Conservation (phyloP, 2,113 vertebrate genomes). For the Tetraodon nigroviridis region DNA sequence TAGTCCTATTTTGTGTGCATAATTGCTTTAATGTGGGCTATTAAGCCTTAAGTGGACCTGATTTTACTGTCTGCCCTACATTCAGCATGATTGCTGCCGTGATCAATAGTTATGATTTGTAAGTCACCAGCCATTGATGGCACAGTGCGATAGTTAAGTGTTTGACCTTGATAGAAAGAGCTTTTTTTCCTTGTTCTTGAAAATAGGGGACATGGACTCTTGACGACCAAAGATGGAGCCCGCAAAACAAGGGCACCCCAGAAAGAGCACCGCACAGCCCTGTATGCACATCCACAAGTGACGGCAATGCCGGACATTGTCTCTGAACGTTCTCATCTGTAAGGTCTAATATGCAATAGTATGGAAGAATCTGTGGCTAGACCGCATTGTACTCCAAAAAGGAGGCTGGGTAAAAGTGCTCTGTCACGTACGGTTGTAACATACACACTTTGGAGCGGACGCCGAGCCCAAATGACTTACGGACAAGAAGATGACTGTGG, state of each 20-base stretch:
- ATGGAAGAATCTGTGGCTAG: constrained; percentile 38
- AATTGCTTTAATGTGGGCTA: constrained; percentile 92
- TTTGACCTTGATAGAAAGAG: constrained; percentile 82
- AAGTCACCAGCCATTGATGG: constrained; percentile 81
- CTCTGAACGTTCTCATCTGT: neutral
- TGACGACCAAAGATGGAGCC: constrained; percentile 59
- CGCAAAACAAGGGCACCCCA: neutral
- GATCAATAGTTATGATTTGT: constrained; percentile 95
- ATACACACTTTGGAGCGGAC: constrained; percentile 48
- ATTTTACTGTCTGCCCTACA: constrained; percentile 89
- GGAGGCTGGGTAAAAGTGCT: constrained; percentile 15
- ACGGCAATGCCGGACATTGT: neutral
- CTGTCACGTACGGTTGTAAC: constrained; percentile 14
- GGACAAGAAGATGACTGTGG: constrained; percentile 61
- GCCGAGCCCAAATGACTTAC: constrained; percentile 60
- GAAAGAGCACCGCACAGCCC: neutral
- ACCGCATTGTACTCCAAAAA: constrained; percentile 39
- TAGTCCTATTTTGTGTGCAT: constrained; percentile 82
- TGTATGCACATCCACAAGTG: neutral
- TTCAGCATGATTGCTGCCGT: constrained; percentile 79
- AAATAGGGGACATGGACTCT: constrained; percentile 56
- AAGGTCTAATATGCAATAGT: constrained; percentile 20
- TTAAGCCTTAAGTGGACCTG: constrained; percentile 91
- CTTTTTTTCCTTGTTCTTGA: constrained; percentile 75
- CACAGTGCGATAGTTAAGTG: constrained; percentile 73